Conservation (phyloP, 2,113 vertebrate genomes). For the Sebastes fasciatus region DNA sequence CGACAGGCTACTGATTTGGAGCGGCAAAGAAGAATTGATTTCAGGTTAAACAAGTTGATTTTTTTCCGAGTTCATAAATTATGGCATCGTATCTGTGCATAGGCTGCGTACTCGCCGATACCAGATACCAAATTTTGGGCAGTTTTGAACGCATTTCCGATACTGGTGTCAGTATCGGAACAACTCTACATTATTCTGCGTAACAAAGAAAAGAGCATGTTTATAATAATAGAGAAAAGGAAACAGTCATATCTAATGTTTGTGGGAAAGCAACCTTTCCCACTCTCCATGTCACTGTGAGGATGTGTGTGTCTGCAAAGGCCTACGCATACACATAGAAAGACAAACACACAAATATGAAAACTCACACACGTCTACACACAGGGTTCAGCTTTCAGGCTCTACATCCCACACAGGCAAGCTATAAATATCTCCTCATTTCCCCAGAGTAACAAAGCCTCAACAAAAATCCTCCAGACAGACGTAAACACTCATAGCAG, state of each 20-base stretch:
- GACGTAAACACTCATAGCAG: conserved; percentile 11
- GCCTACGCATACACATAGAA: not conserved
- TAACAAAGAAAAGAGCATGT: conserved; percentile 4
- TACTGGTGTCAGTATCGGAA: not conserved
- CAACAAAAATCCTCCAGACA: conserved; percentile 48
- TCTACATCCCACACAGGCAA: conserved; percentile 51
- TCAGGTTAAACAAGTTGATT: too few species aligned
- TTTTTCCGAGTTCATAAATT: too few species aligned
- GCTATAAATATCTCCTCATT: conserved; percentile 65
- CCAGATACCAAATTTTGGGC: too few species aligned
- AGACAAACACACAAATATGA: conserved; percentile 4
- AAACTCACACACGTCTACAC: conserved; percentile 1
- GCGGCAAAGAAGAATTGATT: too few species aligned
- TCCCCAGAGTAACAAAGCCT: conserved; percentile 62
- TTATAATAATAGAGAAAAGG: not conserved
- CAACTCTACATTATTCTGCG: not conserved
- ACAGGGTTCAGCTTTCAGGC: conserved; percentile 39
- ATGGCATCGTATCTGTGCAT: too few species aligned
- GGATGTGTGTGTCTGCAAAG: conserved; percentile 16
- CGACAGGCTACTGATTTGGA: too few species aligned
- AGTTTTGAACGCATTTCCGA: too few species aligned
- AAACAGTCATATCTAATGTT: not conserved
- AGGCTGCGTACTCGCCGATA: too few species aligned
- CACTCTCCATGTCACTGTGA: conserved; percentile 55
- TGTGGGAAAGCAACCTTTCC: conserved; percentile 71